Percentiles rank a stretch among this genome's conserved stretches.
These are phyloP conservation scores for Clarias gariepinus DNA, from an alignment of 2,113 vertebrate species.

Conservation along the genomic window DNA sequence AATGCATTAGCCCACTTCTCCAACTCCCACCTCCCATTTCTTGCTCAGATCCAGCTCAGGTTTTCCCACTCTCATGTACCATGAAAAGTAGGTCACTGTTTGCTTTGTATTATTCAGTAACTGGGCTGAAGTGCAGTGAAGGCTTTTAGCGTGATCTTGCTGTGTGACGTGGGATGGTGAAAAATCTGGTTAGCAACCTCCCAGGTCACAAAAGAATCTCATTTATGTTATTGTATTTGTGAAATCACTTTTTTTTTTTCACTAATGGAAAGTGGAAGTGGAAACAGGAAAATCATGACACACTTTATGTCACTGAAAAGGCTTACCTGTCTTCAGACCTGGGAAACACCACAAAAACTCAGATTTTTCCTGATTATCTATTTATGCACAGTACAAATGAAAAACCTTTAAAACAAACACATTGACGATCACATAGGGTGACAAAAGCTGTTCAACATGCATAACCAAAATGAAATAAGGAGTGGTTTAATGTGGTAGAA, in stretches of 20 bases:
- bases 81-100: constrained; percentile 86
- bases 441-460: not conserved
- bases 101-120: constrained; percentile 81
- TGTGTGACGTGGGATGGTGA: constrained; percentile 55
- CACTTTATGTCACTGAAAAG: not conserved
- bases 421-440: not conserved
- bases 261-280: not conserved
- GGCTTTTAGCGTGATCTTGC: constrained; percentile 59
- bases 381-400: not conserved
- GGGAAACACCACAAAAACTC: not conserved
- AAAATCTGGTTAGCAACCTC: constrained; percentile 56
- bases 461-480: not conserved
- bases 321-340: not conserved
- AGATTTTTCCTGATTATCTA: not conserved
- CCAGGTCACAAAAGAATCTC: constrained; percentile 38
- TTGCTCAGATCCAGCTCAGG: constrained; percentile 62
- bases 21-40: constrained; percentile 65
- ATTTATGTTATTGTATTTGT: constrained; percentile 15
- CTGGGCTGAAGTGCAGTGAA: constrained; percentile 65
- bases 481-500: not conserved
- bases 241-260: not conserved
- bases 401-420: not conserved
- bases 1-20: constrained; percentile 56
- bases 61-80: constrained; percentile 76
- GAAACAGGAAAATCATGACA: not conserved